phyloP scores from a whole-genome alignment of 1,140 invertebrate genomes.

The Ostrea denselamellosa region DNA sequence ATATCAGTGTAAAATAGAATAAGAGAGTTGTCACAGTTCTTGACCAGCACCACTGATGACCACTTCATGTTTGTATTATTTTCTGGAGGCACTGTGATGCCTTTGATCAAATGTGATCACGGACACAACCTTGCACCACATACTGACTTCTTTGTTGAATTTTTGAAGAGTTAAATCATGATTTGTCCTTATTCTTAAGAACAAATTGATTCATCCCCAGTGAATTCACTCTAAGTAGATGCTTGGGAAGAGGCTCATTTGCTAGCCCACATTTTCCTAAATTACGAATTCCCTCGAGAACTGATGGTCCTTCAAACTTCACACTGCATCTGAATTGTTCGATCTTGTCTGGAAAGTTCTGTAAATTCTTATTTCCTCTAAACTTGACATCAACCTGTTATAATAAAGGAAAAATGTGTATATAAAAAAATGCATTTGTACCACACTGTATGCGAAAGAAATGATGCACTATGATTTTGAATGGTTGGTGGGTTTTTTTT shows the following conservation, averaged over 20 bases:
- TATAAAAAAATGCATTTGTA: neutral
- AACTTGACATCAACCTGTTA: slow-evolving; percentile 59
- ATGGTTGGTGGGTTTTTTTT: no score
- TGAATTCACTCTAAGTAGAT: slow-evolving; percentile 59
- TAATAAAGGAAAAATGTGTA: neutral
- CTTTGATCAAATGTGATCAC: neutral
- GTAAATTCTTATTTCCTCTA: slow-evolving; percentile 56
- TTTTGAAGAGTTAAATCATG: neutral
- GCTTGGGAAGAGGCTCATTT: slow-evolving; percentile 57
- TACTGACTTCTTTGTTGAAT: neutral
- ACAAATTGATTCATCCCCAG: slow-evolving; percentile 62
- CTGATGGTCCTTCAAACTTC: slow-evolving; percentile 66
- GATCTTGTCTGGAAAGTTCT: slow-evolving; percentile 36
- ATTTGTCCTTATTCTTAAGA: slow-evolving; percentile 54
- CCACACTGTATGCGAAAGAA: neutral
- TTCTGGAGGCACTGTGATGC: no score
- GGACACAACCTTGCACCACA: neutral
- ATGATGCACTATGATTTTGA: neutral
- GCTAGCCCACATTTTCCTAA: slow-evolving; percentile 61
- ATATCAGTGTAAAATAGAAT: no score
- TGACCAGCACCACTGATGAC: no score
- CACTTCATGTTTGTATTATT: no score
- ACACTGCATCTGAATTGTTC: slow-evolving; percentile 62
- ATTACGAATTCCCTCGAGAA: slow-evolving; percentile 64
- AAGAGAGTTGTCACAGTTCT: no score